phyloP scores from a whole-genome alignment of 2,797 vertebrate species.

The Kryptolebias ocellatus region DNA sequence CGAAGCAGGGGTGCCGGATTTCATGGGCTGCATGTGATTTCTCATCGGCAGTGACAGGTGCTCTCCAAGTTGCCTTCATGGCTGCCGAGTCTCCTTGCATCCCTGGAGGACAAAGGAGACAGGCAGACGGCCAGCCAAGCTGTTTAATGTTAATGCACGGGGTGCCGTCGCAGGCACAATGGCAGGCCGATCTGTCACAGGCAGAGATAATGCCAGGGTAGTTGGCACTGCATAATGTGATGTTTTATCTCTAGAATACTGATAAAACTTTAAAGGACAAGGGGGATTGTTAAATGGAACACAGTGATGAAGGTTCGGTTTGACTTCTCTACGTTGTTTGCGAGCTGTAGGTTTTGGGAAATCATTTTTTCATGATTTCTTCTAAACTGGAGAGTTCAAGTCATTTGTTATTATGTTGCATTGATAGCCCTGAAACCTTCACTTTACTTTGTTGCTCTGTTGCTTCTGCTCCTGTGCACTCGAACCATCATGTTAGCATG shows the following conservation, averaged over 20 bases:
- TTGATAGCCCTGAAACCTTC: not conserved
- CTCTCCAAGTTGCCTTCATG: slow-evolving; percentile 63
- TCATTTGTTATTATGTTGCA: not conserved
- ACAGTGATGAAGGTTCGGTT: slow-evolving; percentile 27
- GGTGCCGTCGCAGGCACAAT: slow-evolving; percentile 69
- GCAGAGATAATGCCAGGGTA: slow-evolving; percentile 76
- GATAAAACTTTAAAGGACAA: slow-evolving; percentile 73
- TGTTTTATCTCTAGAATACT: slow-evolving; percentile 71
- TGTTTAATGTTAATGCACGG: slow-evolving; percentile 79
- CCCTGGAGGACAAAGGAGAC: slow-evolving; percentile 63
- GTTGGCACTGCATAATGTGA: slow-evolving; percentile 78
- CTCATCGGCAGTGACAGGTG: slow-evolving; percentile 63
- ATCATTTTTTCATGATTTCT: not conserved
- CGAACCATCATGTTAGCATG: slow-evolving; percentile 29
- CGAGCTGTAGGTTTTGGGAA: slow-evolving; percentile 5
- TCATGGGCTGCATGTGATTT: slow-evolving; percentile 28
- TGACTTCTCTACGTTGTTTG: slow-evolving; percentile 40
- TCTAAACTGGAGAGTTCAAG: not conserved
- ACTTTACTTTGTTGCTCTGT: slow-evolving; percentile 16
- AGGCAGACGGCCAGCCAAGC: slow-evolving; percentile 73
- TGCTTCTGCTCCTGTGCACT: slow-evolving; percentile 1
- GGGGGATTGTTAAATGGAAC: slow-evolving; percentile 50
- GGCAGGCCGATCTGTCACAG: slow-evolving; percentile 78
- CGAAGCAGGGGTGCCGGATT: slow-evolving; percentile 43
- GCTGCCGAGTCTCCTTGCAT: slow-evolving; percentile 70